Evolutionary conservation across 2,113 vertebrate genomes (phyloP).

Genomic region (Pelobates fuscus): DNA sequence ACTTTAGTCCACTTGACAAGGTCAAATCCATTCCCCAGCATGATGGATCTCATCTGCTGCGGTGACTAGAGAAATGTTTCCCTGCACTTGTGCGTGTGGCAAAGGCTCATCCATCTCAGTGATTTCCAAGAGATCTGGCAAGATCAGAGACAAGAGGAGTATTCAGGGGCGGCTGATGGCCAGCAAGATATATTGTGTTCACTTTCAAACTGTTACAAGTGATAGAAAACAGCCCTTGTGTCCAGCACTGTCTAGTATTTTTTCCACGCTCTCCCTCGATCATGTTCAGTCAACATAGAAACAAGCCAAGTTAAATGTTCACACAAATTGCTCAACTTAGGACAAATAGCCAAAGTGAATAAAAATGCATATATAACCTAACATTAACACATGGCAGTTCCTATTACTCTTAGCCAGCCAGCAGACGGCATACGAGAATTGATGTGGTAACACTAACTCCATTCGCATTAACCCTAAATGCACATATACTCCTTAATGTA

Average conservation of each 20-base stretch:
- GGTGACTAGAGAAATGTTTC: slow-evolving; percentile 79
- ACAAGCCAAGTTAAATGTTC: too few species aligned
- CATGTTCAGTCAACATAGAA: too few species aligned
- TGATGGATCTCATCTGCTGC: slow-evolving; percentile 94
- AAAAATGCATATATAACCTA: too few species aligned
- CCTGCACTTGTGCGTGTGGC: slow-evolving; percentile 80
- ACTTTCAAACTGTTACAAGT: slow-evolving; percentile 81
- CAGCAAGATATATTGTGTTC: slow-evolving; percentile 82
- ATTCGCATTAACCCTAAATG: too few species aligned
- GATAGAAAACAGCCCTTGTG: slow-evolving; percentile 83
- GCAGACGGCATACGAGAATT: too few species aligned
- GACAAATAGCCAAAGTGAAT: too few species aligned
- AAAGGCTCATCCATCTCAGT: slow-evolving; percentile 84
- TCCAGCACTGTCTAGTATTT: slow-evolving; percentile 73
- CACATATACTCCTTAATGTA: too few species aligned
- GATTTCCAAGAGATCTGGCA: slow-evolving; percentile 73
- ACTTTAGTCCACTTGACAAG: slow-evolving; percentile 87
- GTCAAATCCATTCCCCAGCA: slow-evolving; percentile 94
- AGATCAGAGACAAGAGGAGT: slow-evolving; percentile 77
- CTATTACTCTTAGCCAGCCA: too few species aligned
- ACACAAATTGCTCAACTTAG: too few species aligned
- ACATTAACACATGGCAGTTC: too few species aligned
- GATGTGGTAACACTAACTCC: too few species aligned
- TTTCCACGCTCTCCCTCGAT: slow-evolving; percentile 46
- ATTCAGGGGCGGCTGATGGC: slow-evolving; percentile 80